Evolutionary conservation across 2,888 invertebrate genomes (phyloP).

Genomic region (Zele albiditarsus): DNA sequence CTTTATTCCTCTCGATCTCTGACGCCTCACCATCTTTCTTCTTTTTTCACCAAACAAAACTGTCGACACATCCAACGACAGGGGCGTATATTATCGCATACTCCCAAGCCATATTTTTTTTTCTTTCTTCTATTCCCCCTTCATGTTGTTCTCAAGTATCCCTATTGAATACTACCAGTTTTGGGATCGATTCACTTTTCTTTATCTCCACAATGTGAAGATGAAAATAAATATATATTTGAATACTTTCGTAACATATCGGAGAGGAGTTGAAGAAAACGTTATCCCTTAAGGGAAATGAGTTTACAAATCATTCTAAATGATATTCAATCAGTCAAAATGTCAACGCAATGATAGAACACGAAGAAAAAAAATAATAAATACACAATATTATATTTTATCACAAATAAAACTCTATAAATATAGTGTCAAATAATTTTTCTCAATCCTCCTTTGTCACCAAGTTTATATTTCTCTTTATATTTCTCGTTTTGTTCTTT

Average conservation of each 20-base stretch:
- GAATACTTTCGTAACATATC: background rate
- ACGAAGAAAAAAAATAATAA: no score
- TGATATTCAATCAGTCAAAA: no score
- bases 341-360: no score
- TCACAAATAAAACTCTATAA: no score
- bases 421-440: no score
- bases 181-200: background rate
- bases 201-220: background rate
- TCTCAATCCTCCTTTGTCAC: no score
- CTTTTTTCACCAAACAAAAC: slow-evolving; percentile 29
- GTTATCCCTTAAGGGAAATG: no score
- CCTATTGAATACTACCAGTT: background rate
- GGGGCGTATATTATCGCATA: slow-evolving; percentile 4
- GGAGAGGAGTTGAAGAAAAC: no score
- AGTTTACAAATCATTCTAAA: no score
- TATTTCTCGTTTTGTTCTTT: no score
- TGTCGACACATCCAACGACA: slow-evolving; percentile 23
- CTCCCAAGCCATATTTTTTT: background rate
- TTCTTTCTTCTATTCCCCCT: background rate
- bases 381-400: no score
- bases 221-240: background rate
- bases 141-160: background rate
- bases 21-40: slow-evolving; percentile 11
- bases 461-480: no score
- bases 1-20: background rate